Percentiles rank a stretch among this genome's conserved stretches.
Evolutionary conservation across 2,797 vertebrate species (phyloP).

Genomic region (Halcyon badia): DNA sequence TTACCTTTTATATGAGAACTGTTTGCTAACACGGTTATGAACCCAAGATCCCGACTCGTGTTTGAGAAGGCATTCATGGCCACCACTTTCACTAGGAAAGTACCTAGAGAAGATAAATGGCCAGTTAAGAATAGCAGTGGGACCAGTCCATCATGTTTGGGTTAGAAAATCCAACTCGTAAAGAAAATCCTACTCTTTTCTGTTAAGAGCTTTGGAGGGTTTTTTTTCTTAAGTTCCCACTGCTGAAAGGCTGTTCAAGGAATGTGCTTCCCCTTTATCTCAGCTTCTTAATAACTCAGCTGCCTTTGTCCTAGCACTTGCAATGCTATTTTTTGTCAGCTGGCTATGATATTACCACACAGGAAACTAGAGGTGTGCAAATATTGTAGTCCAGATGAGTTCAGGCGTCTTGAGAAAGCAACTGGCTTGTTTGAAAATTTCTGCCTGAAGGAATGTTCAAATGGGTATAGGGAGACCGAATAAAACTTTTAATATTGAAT

Average conservation of each 20-base stretch:
- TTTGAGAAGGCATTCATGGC: conserved; percentile 86
- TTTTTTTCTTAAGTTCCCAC: neutral
- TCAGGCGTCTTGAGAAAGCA: neutral
- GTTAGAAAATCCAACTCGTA: neutral
- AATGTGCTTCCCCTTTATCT: neutral
- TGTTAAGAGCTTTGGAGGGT: neutral
- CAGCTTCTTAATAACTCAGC: neutral
- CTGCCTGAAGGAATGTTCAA: conserved; percentile 24
- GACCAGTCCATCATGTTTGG: neutral
- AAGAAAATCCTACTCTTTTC: neutral
- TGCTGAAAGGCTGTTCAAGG: neutral
- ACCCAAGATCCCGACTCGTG: conserved; percentile 82
- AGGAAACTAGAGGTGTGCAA: neutral
- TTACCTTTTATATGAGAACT: conserved; percentile 55
- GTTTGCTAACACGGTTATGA: conserved; percentile 81
- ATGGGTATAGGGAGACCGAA: neutral
- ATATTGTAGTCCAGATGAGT: neutral
- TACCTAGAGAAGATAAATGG: conserved; percentile 78
- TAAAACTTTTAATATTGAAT: neutral
- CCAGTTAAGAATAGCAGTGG: neutral
- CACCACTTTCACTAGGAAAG: conserved; percentile 81
- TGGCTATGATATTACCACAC: neutral
- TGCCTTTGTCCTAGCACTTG: neutral
- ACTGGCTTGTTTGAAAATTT: neutral
- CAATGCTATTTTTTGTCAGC: neutral